Evolutionary conservation across 2,113 vertebrate species (phyloP).

Genomic region (Clupea harengus): DNA sequence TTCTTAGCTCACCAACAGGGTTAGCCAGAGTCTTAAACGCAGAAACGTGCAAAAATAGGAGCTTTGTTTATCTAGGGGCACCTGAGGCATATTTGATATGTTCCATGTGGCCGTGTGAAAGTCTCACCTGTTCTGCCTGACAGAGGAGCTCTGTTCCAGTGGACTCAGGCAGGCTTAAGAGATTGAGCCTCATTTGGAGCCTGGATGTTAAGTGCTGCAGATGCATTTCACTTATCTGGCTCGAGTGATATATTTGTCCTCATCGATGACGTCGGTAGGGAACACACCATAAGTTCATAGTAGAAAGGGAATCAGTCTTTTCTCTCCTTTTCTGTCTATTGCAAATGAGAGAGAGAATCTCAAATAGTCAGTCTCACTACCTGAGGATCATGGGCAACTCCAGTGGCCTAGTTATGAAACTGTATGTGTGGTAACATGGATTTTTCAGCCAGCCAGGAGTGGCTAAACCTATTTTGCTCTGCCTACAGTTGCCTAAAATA

Average conservation of each 20-base stretch:
- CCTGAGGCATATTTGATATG: neutral
- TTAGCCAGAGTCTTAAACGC: neutral
- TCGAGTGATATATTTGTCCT: neutral
- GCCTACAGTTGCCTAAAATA: conserved; percentile 62
- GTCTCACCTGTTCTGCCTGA: neutral
- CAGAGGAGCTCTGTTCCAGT: neutral
- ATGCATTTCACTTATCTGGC: neutral
- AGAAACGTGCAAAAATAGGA: neutral
- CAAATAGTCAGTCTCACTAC: neutral
- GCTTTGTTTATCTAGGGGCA: neutral
- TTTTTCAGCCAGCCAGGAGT: conserved; percentile 34
- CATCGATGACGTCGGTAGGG: neutral
- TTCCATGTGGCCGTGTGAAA: neutral
- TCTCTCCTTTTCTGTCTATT: neutral
- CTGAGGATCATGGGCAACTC: neutral
- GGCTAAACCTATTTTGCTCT: conserved; percentile 45
- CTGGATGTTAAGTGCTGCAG: neutral
- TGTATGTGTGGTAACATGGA: conserved; percentile 9
- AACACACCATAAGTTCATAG: neutral
- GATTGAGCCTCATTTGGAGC: neutral
- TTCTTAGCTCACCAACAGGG: neutral
- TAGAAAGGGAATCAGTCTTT: neutral
- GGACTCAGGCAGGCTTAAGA: neutral
- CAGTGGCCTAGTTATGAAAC: conserved; percentile 47
- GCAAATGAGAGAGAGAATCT: neutral